Conservation (phyloP, 2,797 vertebrate genomes). For the Urophycis tenuis region DNA sequence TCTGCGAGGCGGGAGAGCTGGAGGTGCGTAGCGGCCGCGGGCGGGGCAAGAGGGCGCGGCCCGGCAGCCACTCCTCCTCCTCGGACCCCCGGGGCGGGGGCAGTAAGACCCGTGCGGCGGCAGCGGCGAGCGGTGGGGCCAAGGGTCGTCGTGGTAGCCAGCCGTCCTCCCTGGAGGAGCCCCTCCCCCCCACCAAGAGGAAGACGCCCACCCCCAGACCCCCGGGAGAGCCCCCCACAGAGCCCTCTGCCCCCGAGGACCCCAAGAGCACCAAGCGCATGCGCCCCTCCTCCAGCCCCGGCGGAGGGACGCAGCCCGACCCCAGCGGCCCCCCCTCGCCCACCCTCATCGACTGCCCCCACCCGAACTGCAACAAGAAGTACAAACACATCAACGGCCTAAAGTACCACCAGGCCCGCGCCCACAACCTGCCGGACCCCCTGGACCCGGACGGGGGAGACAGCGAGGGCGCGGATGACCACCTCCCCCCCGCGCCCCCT, state of each 20-base stretch:
- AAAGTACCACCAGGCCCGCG: slow-evolving; percentile 93
- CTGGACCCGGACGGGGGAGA: slow-evolving; percentile 82
- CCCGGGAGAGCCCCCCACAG: slow-evolving; percentile 78
- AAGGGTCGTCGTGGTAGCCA: slow-evolving; percentile 91
- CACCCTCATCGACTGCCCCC: slow-evolving; percentile 91
- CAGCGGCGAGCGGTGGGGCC: slow-evolving; percentile 63
- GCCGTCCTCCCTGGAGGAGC: slow-evolving; percentile 77
- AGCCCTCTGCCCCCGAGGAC: slow-evolving; percentile 94
- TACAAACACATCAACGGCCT: slow-evolving; percentile 97
- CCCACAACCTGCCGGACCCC: slow-evolving; percentile 82
- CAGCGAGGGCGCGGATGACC: slow-evolving; percentile 86
- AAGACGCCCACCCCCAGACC: slow-evolving; percentile 76
- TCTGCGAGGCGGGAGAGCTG: slow-evolving; percentile 94
- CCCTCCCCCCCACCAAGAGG: slow-evolving; percentile 84
- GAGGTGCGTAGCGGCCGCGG: slow-evolving; percentile 92
- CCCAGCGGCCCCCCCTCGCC: slow-evolving; percentile 76
- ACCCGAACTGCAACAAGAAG: slow-evolving; percentile 96
- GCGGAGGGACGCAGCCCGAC: slow-evolving; percentile 51
- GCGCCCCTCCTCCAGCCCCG: slow-evolving; percentile 82
- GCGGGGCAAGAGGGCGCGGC: slow-evolving; percentile 89
- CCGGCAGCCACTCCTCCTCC: slow-evolving; percentile 82
- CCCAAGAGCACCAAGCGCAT: slow-evolving; percentile 90
- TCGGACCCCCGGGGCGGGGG: slow-evolving; percentile 70
- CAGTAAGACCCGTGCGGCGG: slow-evolving; percentile 84
- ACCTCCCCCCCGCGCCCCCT: slow-evolving; percentile 72